Evolutionary conservation across 2,113 vertebrate genomes (phyloP).

Genomic region (Stegastes partitus): DNA sequence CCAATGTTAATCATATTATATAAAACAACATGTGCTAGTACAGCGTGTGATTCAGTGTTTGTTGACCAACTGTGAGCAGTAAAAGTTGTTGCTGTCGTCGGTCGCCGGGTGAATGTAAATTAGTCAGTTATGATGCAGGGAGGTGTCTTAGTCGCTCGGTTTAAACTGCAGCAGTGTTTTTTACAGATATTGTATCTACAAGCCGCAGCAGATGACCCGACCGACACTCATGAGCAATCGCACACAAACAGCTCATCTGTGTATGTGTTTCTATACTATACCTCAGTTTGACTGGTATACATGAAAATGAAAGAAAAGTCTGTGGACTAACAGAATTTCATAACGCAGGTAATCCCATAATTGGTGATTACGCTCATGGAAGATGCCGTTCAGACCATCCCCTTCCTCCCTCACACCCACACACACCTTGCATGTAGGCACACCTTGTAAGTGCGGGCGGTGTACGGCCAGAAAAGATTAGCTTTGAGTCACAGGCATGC

Average conservation of each 20-base stretch:
- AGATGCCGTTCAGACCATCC: slow-evolving; percentile 3
- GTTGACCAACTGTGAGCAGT: not conserved
- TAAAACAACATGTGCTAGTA: not conserved
- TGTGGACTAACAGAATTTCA: slow-evolving; percentile 34
- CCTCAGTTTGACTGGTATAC: not conserved
- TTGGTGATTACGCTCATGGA: slow-evolving; percentile 25
- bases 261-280: not conserved
- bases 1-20: too few species aligned
- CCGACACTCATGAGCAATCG: not conserved
- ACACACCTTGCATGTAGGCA: slow-evolving; percentile 50
- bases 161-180: slow-evolving; percentile 19
- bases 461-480: slow-evolving; percentile 60
- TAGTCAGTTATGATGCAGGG: not conserved
- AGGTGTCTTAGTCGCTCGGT: not conserved
- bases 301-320: slow-evolving; percentile 8
- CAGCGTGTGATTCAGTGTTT: not conserved
- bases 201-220: slow-evolving; percentile 17
- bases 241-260: not conserved
- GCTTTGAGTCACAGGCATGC: slow-evolving; percentile 82
- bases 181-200: slow-evolving; percentile 16
- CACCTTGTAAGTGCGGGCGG: slow-evolving; percentile 54
- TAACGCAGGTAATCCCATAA: slow-evolving; percentile 35
- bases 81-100: not conserved
- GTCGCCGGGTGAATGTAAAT: not conserved
- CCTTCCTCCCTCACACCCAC: slow-evolving; percentile 12